These are phyloP conservation scores for Proisotoma minuta DNA, from an alignment of 2,888 invertebrate genomes.

Conservation along the genomic window DNA sequence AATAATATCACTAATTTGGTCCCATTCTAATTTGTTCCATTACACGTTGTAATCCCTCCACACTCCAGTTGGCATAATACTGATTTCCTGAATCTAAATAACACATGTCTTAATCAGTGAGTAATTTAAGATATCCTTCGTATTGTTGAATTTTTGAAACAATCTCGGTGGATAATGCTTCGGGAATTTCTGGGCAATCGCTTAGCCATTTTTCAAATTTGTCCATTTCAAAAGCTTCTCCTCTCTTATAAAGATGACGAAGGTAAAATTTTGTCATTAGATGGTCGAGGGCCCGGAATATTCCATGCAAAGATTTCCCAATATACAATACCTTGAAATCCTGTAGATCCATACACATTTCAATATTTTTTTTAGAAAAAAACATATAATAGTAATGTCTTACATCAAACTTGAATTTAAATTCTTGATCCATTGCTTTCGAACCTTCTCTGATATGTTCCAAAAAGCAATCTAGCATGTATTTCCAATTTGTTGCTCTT, in stretches of 20 bases:
- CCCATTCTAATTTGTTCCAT: too few relatives aligned
- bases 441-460: slow-evolving; percentile 3
- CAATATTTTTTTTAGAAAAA: not conserved
- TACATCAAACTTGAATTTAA: slow-evolving; percentile 9
- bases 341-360: not conserved
- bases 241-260: not conserved
- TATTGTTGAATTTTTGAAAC: slow-evolving; percentile 4
- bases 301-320: slow-evolving; percentile 10
- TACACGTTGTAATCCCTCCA: too few relatives aligned
- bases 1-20: too few relatives aligned
- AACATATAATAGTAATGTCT: not conserved
- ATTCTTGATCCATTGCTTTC: not conserved
- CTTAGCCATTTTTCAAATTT: not conserved
- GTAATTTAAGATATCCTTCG: not conserved
- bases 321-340: slow-evolving; percentile 1
- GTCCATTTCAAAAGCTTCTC: not conserved
- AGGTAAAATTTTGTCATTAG: not conserved
- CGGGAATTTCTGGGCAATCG: not conserved
- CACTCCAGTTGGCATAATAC: too few relatives aligned
- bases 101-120: not conserved
- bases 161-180: not conserved
- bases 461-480: slow-evolving; percentile 12
- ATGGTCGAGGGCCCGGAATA: not conserved
- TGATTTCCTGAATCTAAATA: too few relatives aligned
- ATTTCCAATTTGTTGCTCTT: slow-evolving; percentile 6